Conservation (phyloP, 2,888 invertebrate species). For the Steinernema scapterisci region DNA sequence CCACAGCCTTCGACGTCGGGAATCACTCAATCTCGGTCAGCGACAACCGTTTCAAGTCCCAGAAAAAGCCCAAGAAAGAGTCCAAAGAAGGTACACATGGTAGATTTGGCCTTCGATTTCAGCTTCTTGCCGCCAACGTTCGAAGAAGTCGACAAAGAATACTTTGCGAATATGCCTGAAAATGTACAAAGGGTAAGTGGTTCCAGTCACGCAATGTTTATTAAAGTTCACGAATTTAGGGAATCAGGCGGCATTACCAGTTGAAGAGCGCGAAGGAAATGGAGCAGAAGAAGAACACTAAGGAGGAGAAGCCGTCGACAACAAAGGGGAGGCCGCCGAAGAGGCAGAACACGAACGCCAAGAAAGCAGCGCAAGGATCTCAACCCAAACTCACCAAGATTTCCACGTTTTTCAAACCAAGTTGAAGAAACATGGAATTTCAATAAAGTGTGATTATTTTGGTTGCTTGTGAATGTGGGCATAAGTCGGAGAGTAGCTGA, state of each 20-base stretch:
- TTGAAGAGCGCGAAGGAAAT: neutral
- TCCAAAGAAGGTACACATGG: neutral
- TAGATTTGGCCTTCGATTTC: conserved; percentile 1
- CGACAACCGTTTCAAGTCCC: neutral
- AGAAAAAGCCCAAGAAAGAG: neutral
- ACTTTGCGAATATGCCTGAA: conserved; percentile 16
- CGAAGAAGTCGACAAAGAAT: conserved; percentile 6
- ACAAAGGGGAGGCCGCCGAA: neutral
- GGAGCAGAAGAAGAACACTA: neutral
- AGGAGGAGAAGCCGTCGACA: neutral
- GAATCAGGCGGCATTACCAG: neutral
- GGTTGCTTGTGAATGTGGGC: too few species aligned
- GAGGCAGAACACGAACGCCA: neutral
- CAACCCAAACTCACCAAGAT: conserved; percentile 9
- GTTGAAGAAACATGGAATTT: neutral
- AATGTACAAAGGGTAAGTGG: neutral
- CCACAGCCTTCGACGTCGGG: neutral
- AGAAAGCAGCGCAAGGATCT: neutral
- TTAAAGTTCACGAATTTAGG: neutral
- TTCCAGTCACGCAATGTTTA: neutral
- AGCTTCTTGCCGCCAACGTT: neutral
- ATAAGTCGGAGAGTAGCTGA: too few species aligned
- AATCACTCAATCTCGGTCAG: neutral
- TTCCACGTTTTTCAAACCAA: conserved; percentile 10
- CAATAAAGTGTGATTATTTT: too few species aligned